These are phyloP conservation scores for Hippocampus guttulatus DNA, from an alignment of 2,113 vertebrate species.

Conservation along the genomic window DNA sequence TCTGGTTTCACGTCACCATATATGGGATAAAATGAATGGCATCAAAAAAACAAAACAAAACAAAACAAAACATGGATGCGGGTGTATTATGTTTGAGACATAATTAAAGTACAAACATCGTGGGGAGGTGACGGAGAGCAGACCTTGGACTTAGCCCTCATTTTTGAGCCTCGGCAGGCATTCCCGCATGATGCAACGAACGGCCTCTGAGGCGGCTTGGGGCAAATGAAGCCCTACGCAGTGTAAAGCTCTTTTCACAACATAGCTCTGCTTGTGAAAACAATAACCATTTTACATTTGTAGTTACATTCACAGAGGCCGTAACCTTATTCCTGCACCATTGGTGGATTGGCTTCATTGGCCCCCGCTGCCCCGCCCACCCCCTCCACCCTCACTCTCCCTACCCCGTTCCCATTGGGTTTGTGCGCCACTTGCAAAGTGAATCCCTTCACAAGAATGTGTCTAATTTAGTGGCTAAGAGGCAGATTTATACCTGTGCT, in stretches of 20 bases:
- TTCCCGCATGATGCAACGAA: conserved; percentile 51
- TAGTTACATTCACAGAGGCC: conserved; percentile 53
- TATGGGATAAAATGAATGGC: conserved; percentile 31
- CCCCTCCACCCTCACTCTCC: conserved; percentile 35
- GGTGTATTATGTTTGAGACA: conserved; percentile 41
- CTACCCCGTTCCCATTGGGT: conserved; percentile 43
- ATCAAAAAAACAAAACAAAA: not conserved
- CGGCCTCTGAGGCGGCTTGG: conserved; percentile 38
- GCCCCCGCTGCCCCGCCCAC: no score
- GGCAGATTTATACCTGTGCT: conserved; percentile 83
- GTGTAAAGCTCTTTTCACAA: conserved; percentile 60
- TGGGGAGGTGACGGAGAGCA: conserved; percentile 56
- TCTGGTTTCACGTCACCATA: conserved; percentile 43
- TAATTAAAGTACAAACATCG: conserved; percentile 61
- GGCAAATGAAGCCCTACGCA: conserved; percentile 44
- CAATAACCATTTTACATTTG: conserved; percentile 41
- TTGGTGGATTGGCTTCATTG: conserved; percentile 49
- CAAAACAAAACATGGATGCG: not conserved
- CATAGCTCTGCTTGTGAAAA: conserved; percentile 42
- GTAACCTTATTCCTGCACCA: conserved; percentile 50
- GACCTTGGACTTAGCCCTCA: conserved; percentile 52
- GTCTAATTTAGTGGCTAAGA: conserved; percentile 81
- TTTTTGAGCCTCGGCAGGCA: conserved; percentile 52
- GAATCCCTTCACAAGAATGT: conserved; percentile 60
- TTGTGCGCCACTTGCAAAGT: conserved; percentile 58